Evolutionary conservation across 2,797 vertebrate genomes (phyloP), one percentile per base, ranked within the genome.

Genomic region (Amblyopsis hoosieri): DNA sequence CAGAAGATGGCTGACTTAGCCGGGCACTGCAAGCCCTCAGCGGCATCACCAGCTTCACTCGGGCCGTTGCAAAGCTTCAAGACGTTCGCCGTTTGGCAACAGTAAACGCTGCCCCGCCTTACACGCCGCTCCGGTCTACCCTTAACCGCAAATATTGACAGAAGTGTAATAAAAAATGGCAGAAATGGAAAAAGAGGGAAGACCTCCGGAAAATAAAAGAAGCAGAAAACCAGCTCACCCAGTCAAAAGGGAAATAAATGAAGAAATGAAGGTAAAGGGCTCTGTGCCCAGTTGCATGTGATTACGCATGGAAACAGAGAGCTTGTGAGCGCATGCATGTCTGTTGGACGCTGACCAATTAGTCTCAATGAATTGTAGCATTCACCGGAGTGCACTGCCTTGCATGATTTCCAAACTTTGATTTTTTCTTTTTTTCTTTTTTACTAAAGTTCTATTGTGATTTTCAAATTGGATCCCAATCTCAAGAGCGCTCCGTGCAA

Each of bases 101-200:
- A 91, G 89, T 93, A 81, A 89, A 87, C 83, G 59, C 76, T 66
- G 62, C 74, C 60, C 66, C 78, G 69, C 84, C 67, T 78, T 72
- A 76, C 71, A 62, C 72, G 67, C 71, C 77, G 60, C 71, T 55
- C 50, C 19, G 60, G 55, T 48, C 67, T 74, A 57, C 69, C 70
- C 64, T 60, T 54, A 60, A 64, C 71, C 53, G 53, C 51, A 93
- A 94, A 95, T 91, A 93, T 94, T 94, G 93, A 94, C 92, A 93
- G 92, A 96, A 94, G 95, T 95, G 93, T 95, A 93, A 92, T 69
- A 94, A 93, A 95, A 95, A 94, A 98, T 98, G 97, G 97, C 97
- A 96, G 96, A 98, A 92, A 97, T 95, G 95, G 97, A 98, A 93
- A 99, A 98, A 94, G 97, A 98, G 90, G 96, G 97, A 90, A 97